A percentile compares a stretch with the other conserved stretches of the same genome.
Conservation (phyloP, 2,888 invertebrate species). For the Agrenia bidenticulata region DNA sequence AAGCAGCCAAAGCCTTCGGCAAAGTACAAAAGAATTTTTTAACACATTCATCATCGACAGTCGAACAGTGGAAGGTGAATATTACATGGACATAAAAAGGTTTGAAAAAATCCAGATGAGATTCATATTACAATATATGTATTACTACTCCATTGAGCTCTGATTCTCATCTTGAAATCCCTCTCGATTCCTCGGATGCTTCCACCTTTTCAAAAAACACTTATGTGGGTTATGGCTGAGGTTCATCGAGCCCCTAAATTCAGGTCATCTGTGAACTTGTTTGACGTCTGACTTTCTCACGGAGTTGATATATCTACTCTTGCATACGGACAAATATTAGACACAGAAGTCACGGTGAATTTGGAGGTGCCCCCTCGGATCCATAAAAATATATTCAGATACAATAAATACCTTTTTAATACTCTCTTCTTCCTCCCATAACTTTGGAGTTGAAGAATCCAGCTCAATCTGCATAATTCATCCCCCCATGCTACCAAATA, state of each 20-base stretch:
- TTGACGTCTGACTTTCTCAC: constrained; percentile 36
- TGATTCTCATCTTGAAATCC: background rate
- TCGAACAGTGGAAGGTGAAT: background rate
- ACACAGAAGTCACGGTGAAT: background rate
- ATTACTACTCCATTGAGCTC: too few relatives aligned
- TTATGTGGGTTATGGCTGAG: constrained; percentile 16
- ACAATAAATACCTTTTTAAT: constrained; percentile 14
- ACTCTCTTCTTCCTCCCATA: background rate
- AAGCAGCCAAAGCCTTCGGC: background rate
- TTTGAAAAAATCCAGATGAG: background rate
- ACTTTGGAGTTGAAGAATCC: background rate
- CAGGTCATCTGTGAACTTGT: constrained; percentile 19
- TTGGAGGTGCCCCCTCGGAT: background rate
- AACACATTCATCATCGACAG: background rate
- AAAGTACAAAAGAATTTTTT: constrained; percentile 4
- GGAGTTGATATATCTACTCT: constrained; percentile 27
- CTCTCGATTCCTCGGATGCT: background rate
- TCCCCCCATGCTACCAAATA: background rate
- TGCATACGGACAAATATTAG: too few relatives aligned
- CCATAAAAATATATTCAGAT: background rate
- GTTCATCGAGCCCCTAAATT: constrained; percentile 15
- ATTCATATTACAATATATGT: background rate
- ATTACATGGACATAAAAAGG: background rate
- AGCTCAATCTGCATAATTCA: constrained; percentile 18
- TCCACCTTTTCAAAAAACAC: constrained; percentile 16